phyloP scores from a whole-genome alignment of 2,888 invertebrate species.

The Alloplasta piceator region DNA sequence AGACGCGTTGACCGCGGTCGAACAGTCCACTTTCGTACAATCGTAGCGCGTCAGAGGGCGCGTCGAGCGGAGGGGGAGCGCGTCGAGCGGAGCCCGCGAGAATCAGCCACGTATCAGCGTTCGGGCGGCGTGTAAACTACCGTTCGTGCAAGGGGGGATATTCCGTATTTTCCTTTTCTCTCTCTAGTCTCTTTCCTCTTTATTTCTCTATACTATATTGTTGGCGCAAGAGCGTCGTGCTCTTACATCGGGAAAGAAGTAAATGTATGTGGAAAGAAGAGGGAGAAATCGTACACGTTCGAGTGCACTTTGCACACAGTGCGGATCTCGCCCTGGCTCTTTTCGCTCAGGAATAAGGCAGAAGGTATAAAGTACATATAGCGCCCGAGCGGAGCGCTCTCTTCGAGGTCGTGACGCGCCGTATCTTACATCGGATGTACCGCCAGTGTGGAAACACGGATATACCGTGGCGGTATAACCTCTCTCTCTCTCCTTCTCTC shows the following conservation, averaged over 20 bases:
- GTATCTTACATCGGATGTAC: constrained; percentile 83
- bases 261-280: constrained; percentile 2
- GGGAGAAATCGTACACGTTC: constrained; percentile 69
- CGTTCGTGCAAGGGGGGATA: constrained; percentile 53
- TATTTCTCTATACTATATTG: constrained; percentile 38
- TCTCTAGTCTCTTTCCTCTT: constrained; percentile 36
- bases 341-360: constrained; percentile 34
- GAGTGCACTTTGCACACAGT: constrained; percentile 77
- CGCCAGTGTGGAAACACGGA: constrained; percentile 83
- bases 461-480: constrained; percentile 75
- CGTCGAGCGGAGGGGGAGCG: constrained; percentile 49
- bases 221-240: constrained; percentile 44
- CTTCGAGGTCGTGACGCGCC: constrained; percentile 81
- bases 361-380: constrained; percentile 70
- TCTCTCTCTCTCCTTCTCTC: constrained; percentile 32
- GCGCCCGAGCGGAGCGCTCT: constrained; percentile 65
- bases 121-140: constrained; percentile 64
- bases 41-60: constrained; percentile 43
- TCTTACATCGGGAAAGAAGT: constrained; percentile 7
- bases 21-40: constrained; percentile 31
- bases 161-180: constrained; percentile 11
- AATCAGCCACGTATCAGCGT: constrained; percentile 44
- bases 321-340: constrained; percentile 47
- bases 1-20: too few relatives aligned
- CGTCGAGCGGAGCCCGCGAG: constrained; percentile 60